These are phyloP conservation scores for Anser cygnoides DNA, from an alignment of 2,113 vertebrate species.

Conservation along the genomic window DNA sequence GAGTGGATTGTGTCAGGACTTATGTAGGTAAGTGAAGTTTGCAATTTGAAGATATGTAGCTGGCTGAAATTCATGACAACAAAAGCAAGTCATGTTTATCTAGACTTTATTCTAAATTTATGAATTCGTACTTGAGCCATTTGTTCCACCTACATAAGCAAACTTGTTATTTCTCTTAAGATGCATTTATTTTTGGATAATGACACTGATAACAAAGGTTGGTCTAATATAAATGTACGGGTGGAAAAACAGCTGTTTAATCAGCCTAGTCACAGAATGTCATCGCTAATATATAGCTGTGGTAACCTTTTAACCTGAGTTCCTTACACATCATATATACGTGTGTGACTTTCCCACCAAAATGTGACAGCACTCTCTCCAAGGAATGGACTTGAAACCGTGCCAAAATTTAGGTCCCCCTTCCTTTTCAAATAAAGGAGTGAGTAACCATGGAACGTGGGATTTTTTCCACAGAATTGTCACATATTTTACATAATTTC, in stretches of 20 bases:
- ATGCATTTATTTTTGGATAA: neutral
- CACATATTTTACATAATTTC: neutral
- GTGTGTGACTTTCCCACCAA: neutral
- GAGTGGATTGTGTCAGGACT: neutral
- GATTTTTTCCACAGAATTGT: neutral
- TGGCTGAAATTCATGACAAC: neutral
- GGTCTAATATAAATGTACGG: neutral
- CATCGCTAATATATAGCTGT: neutral
- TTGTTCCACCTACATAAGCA: neutral
- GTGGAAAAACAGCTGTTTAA: neutral
- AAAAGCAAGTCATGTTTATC: neutral
- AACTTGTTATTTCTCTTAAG: neutral
- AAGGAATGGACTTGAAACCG: neutral
- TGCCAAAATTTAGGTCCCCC: neutral
- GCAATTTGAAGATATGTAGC: neutral
- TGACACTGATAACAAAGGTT: neutral
- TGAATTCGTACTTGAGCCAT: neutral
- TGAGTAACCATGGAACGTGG: neutral
- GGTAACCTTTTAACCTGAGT: fast-evolving
- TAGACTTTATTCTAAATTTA: neutral
- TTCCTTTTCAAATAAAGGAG: neutral
- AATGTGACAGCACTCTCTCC: neutral
- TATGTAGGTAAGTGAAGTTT: neutral
- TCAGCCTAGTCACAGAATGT: neutral
- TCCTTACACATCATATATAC: neutral